Percentiles rank a stretch among this genome's conserved stretches.
Evolutionary conservation across 1,140 invertebrate genomes (phyloP).

Genomic region (Euura saliciscinereae): DNA sequence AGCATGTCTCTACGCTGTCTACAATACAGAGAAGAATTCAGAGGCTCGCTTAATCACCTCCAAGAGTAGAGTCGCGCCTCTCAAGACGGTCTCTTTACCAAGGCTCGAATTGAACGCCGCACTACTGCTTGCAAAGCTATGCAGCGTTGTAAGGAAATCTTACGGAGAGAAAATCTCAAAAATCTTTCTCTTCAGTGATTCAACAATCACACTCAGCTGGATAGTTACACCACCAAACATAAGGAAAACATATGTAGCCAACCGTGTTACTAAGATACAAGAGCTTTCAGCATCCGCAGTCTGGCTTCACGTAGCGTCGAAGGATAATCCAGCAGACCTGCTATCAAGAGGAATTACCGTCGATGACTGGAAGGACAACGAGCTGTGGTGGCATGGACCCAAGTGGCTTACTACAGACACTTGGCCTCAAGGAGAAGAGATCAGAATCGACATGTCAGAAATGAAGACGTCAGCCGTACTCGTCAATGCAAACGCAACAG

Average conservation of each 20-base stretch:
- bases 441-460: no score
- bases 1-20: slow-evolving; percentile 25
- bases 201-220: slow-evolving; percentile 28
- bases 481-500: no score
- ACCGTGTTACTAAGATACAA: slow-evolving; percentile 45
- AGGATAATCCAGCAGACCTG: slow-evolving; percentile 39
- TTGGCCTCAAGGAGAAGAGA: no score
- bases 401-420: neutral
- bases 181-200: no score
- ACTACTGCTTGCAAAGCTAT: slow-evolving; percentile 15
- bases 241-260: slow-evolving; percentile 40
- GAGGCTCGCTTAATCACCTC: neutral
- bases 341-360: slow-evolving; percentile 31
- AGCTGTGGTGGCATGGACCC: slow-evolving; percentile 26
- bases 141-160: no score
- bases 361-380: slow-evolving; percentile 6
- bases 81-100: slow-evolving; percentile 19
- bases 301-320: neutral
- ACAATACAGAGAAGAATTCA: no score
- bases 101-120: slow-evolving; percentile 19
- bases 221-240: slow-evolving; percentile 26
- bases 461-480: no score
- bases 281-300: slow-evolving; percentile 16
- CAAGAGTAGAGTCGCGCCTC: slow-evolving; percentile 31
- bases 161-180: no score